These are phyloP conservation scores for Chaetodon trifasciatus DNA, from an alignment of 2,797 vertebrate genomes.

Conservation along the genomic window DNA sequence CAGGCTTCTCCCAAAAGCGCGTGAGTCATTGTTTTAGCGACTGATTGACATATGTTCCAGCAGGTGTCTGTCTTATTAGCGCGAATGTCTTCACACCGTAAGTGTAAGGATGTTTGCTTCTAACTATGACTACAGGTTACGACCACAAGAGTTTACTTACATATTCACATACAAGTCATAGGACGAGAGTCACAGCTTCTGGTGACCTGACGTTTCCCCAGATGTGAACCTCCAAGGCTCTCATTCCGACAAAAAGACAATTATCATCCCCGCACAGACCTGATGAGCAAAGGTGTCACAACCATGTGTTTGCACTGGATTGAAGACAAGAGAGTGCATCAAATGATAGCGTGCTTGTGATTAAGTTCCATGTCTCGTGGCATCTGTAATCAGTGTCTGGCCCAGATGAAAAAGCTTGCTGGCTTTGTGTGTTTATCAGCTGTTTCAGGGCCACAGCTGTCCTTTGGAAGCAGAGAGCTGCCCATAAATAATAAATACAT, in stretches of 20 bases:
- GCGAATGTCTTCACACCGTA: slow-evolving; percentile 41
- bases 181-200: slow-evolving; percentile 19
- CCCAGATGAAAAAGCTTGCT: slow-evolving; percentile 86
- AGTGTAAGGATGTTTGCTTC: slow-evolving; percentile 30
- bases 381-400: slow-evolving; percentile 90
- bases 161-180: neutral
- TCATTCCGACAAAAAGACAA: slow-evolving; percentile 66
- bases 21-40: slow-evolving; percentile 75
- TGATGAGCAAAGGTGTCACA: slow-evolving; percentile 79
- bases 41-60: slow-evolving; percentile 74
- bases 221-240: slow-evolving; percentile 32
- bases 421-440: slow-evolving; percentile 86
- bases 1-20: slow-evolving; percentile 66
- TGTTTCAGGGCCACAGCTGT: slow-evolving; percentile 88
- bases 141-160: slow-evolving; percentile 15
- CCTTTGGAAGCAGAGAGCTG: slow-evolving; percentile 81
- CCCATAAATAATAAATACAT: slow-evolving; percentile 85
- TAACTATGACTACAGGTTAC: slow-evolving; percentile 11
- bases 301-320: slow-evolving; percentile 75
- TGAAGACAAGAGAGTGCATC: slow-evolving; percentile 81
- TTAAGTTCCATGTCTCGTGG: slow-evolving; percentile 83
- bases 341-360: slow-evolving; percentile 86
- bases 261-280: slow-evolving; percentile 62
- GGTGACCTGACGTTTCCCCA: slow-evolving; percentile 35
- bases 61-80: slow-evolving; percentile 72